phyloP scores from a whole-genome alignment of 2,888 invertebrate genomes.

The Synanthedon andrenaeformis region DNA sequence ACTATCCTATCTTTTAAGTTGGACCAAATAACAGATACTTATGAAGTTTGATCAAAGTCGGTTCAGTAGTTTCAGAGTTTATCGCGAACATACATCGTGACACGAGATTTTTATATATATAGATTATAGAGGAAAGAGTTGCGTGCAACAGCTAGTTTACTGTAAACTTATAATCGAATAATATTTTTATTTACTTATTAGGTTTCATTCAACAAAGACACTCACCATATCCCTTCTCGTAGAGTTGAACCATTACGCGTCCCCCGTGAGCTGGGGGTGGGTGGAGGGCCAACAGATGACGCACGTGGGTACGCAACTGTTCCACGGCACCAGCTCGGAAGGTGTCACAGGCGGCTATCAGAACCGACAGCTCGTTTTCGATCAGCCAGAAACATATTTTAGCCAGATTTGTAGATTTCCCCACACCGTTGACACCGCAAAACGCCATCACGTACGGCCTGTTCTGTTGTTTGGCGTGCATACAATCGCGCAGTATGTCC shows the following conservation, averaged over 20 bases:
- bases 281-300: slow-evolving; percentile 94
- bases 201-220: background rate
- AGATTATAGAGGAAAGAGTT: too few species aligned
- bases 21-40: too few species aligned
- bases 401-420: slow-evolving; percentile 98
- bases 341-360: slow-evolving; percentile 99
- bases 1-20: too few species aligned
- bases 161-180: too few species aligned
- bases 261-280: slow-evolving; percentile 80
- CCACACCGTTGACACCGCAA: slow-evolving; percentile 99
- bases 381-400: slow-evolving; percentile 99
- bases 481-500: slow-evolving; percentile 95
- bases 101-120: too few species aligned
- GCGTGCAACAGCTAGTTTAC: too few species aligned
- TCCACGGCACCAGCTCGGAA: slow-evolving; percentile 99
- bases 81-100: too few species aligned
- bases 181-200: too few species aligned
- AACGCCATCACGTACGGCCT: slow-evolving; percentile 96
- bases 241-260: slow-evolving; percentile 89
- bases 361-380: slow-evolving; percentile 94
- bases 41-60: too few species aligned
- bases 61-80: too few species aligned
- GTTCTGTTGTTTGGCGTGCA: slow-evolving; percentile 86
- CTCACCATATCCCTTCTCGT: slow-evolving; percentile 94
- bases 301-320: slow-evolving; percentile 94